Evolutionary conservation across 2,888 invertebrate species (phyloP), one percentile per base, ranked within the genome.

Genomic region (Ellobium chinense): DNA sequence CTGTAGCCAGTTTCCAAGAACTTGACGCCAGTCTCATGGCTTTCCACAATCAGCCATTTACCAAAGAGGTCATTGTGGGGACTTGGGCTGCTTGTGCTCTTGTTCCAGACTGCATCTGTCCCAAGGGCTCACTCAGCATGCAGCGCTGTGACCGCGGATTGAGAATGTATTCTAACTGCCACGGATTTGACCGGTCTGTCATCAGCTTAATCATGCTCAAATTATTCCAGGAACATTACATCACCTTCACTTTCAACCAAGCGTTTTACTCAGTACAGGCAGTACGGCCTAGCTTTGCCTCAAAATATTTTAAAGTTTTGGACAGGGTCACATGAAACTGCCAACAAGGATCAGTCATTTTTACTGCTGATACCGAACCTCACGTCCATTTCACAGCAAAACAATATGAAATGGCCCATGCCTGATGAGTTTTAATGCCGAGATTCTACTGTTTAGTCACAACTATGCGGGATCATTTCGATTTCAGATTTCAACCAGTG

Each of bases 151-250:
- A 58, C 24, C 12, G 36, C 2, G 39, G 29, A 24, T 27, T 69
- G 9, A 24, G 77, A 56, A 68, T 68, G 27, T 79, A 79, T 29
- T 37, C 37, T 34, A 39, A 73, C 14, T 79, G 79, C 54, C 79
- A 79, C 34, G 46, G 79, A 36, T 79, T 79, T 56, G 79, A 79
- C 21, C 79, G 73, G 36, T 31, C 79, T 34, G 79, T 73, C 21
- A 39, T 79, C 0, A 62, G 63, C 54, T 39, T 79, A 18, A 79
- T 79, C 9, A 62, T 73, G 21, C 60, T 73, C 2, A 73, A 46
- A 37, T 63, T 79, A 27, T 79, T 79, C 36, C 66, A 60, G 27
- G 60, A 69, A 24, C 76, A 76, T 54, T 63, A 74, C 24, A 14
- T 29, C 24, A 74, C 27, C 27, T 34, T 74, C 12, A 12, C 29